A percentile compares a stretch with the other conserved stretches of the same genome.
phyloP scores from a whole-genome alignment of 2,888 invertebrate genomes.

The Apamea epomidion region DNA sequence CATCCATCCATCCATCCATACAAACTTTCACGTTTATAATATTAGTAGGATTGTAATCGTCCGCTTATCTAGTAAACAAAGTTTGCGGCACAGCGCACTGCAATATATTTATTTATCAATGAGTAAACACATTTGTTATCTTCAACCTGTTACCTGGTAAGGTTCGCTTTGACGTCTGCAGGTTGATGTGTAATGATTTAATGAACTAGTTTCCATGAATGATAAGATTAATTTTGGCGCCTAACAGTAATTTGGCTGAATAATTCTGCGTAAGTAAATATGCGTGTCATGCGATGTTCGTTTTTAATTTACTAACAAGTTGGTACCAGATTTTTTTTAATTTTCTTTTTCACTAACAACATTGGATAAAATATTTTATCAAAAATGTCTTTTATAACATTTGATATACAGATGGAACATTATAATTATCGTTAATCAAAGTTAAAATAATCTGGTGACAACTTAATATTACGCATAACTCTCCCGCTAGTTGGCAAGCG shows the following conservation, averaged over 20 bases:
- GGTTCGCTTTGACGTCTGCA: conserved; percentile 73
- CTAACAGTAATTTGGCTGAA: conserved; percentile 67
- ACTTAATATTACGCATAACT: conserved; percentile 24
- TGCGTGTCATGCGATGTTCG: conserved; percentile 2
- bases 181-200: conserved; percentile 74
- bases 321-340: background rate
- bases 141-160: conserved; percentile 74
- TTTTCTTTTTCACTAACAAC: background rate
- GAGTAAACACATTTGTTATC: conserved; percentile 75
- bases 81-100: conserved; percentile 67
- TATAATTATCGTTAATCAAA: conserved; percentile 32
- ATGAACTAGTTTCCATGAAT: conserved; percentile 81
- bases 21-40: too few relatives aligned
- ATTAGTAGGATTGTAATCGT: conserved; percentile 27
- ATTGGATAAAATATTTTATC: background rate
- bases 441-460: conserved; percentile 44
- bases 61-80: conserved; percentile 74
- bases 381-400: background rate
- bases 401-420: conserved; percentile 1
- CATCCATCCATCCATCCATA: too few relatives aligned
- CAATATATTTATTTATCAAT: conserved; percentile 74
- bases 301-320: conserved; percentile 24
- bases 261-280: conserved; percentile 55
- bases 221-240: conserved; percentile 84
- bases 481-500: conserved; percentile 48